Evolutionary conservation across 1,140 invertebrate species (phyloP).

Genomic region (Eupeodes corollae): DNA sequence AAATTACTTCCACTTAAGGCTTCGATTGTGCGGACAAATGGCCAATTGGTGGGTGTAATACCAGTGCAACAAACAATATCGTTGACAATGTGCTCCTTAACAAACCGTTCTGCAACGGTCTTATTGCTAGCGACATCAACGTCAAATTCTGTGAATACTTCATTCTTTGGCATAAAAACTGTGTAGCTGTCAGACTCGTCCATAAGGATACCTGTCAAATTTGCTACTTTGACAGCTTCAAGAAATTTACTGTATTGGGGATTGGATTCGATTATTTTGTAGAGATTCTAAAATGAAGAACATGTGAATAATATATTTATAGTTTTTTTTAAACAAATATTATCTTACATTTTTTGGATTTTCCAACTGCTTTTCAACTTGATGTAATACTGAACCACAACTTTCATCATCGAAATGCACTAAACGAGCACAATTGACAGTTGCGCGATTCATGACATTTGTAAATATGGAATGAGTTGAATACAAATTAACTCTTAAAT

Average conservation of each 20-base stretch:
- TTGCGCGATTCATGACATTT: constrained; percentile 41
- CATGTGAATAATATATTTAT: not conserved
- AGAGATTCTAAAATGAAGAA: constrained; percentile 17
- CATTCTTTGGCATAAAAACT: constrained; percentile 51
- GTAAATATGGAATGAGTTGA: constrained; percentile 43
- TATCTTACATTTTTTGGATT: constrained; percentile 39
- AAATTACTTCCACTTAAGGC: constrained; percentile 37
- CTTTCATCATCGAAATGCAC: constrained; percentile 47
- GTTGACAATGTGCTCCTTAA: constrained; percentile 33
- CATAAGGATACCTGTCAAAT: constrained; percentile 25
- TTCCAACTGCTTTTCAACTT: constrained; percentile 44
- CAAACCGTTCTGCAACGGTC: constrained; percentile 18
- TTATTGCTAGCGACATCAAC: constrained; percentile 11
- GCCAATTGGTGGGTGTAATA: constrained; percentile 42
- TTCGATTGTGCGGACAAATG: constrained; percentile 42
- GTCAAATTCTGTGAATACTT: constrained; percentile 45
- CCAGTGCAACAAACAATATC: constrained; percentile 51
- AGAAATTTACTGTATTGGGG: constrained; percentile 34
- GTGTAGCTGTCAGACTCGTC: constrained; percentile 37
- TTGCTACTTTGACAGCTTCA: constrained; percentile 27
- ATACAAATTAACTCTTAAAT: constrained; percentile 46
- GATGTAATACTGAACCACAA: constrained; percentile 49
- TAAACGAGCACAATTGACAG: constrained; percentile 52
- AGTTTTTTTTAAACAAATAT: not conserved
- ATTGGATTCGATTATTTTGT: constrained; percentile 26